Conservation (phyloP, 2,113 vertebrate genomes). For the Laticauda laticaudata region DNA sequence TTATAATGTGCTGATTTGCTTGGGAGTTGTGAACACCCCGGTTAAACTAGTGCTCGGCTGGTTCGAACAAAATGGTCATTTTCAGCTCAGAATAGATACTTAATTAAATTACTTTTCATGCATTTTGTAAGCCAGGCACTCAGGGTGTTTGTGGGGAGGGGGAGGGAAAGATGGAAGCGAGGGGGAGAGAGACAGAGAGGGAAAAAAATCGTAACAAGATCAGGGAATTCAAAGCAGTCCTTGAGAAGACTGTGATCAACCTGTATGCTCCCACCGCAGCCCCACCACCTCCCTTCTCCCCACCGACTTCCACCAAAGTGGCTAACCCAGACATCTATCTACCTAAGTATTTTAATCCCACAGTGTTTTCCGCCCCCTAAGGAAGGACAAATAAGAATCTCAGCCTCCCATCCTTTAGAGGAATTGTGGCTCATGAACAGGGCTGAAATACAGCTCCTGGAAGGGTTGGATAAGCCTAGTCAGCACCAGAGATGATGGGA, state of each 20-base stretch:
- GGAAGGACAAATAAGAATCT: background rate
- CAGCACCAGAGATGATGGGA: background rate
- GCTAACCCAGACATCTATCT: constrained; percentile 27
- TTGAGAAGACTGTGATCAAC: constrained; percentile 47
- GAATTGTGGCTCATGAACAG: background rate
- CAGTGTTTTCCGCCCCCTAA: rapidly evolving
- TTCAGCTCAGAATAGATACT: constrained; percentile 72
- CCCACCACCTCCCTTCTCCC: background rate
- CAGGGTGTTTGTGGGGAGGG: constrained; percentile 18
- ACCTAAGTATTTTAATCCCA: background rate
- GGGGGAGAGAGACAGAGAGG: background rate
- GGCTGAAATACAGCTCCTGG: background rate
- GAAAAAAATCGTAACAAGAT: constrained; percentile 64
- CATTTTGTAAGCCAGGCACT: constrained; percentile 73
- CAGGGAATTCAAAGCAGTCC: constrained; percentile 58
- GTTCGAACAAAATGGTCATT: constrained; percentile 75
- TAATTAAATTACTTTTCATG: constrained; percentile 80
- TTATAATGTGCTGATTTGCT: constrained; percentile 82
- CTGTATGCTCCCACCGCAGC: constrained; percentile 57
- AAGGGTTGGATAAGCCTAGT: background rate
- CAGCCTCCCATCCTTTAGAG: background rate
- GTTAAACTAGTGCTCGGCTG: constrained; percentile 73
- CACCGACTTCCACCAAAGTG: background rate
- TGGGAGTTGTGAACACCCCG: constrained; percentile 76
- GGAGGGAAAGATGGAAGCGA: background rate